Base-by-base conservation (phyloP, 2,797 vertebrate genomes). In the Steatocranus sp. region DNA sequence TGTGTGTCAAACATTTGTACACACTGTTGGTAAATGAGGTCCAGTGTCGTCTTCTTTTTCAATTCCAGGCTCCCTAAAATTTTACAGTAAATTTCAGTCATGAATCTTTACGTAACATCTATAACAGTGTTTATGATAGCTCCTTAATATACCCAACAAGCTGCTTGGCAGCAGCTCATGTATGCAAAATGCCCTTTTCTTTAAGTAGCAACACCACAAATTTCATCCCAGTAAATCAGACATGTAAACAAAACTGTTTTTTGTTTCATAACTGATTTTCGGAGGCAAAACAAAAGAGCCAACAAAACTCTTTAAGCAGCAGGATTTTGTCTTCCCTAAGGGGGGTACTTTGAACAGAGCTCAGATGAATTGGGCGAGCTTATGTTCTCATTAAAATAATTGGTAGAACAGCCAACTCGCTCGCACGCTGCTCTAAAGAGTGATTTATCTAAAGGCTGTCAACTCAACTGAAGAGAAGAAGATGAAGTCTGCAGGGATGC, bases 351-450 rank as follows among this genome's bases (percentile, higher is more conserved):
- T 90, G 90, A 91, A 88, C 56, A 20, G 15, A 38, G 85, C 88
- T 61, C 85, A 84, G 86, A 89, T 88, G 90, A 90, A 90, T 91
- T 85, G 87, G 78, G 85, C 23, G 48, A 92, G 86, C 85, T 93
- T 87, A 92, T 93, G 91, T 90, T 92, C 92, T 93, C 91, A 94
- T 92, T 91, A 89, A 91, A 94, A 93, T 91, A 93, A 94, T 92
- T 91, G 90, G 89, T 86, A 79, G 73, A 90, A 85, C 88, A 92
- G 91, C 83, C 88, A 86, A 87, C 80, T 84, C 51, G 5, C 85
- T 90, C 10, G 41, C 80, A 87, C 32, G 73, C 86, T 78, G 81
- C 87, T 86, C 82, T 15, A 63, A 80, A 70, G 56, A 88, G 66
- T 86, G 88, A 91, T 92, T 92, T 87, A 88, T 90, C 87, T 88